These are phyloP conservation scores for Diabrotica undecimpunctata DNA, from an alignment of 1,140 invertebrate species.

Conservation along the genomic window DNA sequence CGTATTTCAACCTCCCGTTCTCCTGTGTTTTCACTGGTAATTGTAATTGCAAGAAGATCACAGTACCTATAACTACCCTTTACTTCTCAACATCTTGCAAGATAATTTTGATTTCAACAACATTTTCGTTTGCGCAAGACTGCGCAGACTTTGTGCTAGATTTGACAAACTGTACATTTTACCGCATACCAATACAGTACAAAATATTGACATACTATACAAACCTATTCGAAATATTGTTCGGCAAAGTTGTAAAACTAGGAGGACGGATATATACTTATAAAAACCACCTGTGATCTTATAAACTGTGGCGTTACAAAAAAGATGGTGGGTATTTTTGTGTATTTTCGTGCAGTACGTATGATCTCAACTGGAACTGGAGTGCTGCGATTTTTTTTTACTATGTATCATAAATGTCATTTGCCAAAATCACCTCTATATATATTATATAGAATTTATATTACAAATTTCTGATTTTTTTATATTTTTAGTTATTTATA, in stretches of 20 bases:
- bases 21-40: too few species aligned
- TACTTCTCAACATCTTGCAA: too few species aligned
- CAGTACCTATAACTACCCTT: too few species aligned
- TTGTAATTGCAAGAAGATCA: too few species aligned
- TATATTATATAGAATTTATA: conserved; percentile 31
- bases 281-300: conserved; percentile 23
- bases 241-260: not conserved
- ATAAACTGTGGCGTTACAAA: conserved; percentile 18
- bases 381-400: conserved; percentile 36
- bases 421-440: conserved; percentile 48
- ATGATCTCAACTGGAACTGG: conserved; percentile 13
- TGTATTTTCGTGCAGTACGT: conserved; percentile 12
- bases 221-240: not conserved
- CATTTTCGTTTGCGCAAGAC: too few species aligned
- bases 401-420: conserved; percentile 51
- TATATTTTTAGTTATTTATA: conserved; percentile 39
- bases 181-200: too few species aligned
- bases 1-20: too few species aligned
- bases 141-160: too few species aligned
- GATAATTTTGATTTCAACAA: too few species aligned
- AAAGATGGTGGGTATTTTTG: conserved; percentile 20
- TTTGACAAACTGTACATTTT: too few species aligned
- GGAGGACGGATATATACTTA: not conserved
- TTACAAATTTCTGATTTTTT: conserved; percentile 24
- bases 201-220: too few species aligned